A percentile compares a stretch with the other conserved stretches of the same genome.
These are phyloP conservation scores for Lates calcarifer DNA, from an alignment of 2,113 vertebrate genomes.

Conservation along the genomic window DNA sequence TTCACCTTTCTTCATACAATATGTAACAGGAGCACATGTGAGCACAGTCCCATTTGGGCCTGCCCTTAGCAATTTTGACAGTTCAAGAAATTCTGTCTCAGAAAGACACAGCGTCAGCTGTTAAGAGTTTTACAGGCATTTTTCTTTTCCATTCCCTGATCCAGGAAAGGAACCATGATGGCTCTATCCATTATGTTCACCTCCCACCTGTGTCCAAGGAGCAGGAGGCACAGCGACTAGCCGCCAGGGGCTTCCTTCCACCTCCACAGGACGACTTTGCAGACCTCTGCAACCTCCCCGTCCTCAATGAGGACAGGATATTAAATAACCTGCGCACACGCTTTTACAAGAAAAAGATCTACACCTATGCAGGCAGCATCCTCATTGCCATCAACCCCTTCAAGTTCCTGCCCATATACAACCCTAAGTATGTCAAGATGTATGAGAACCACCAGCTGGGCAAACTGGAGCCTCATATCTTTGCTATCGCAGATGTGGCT, in stretches of 20 bases:
- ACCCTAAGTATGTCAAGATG: conserved; percentile 99
- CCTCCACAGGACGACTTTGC: conserved; percentile 91
- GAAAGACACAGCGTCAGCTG: not conserved
- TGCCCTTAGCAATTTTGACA: not conserved
- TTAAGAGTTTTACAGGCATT: not conserved
- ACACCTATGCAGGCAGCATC: conserved; percentile 97
- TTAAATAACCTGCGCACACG: conserved; percentile 91
- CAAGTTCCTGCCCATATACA: conserved; percentile 98
- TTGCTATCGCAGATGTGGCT: conserved; percentile 96
- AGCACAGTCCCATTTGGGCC: not conserved
- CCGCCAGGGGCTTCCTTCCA: conserved; percentile 93
- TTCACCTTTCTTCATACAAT: not conserved
- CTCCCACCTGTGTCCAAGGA: conserved; percentile 86
- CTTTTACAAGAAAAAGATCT: conserved; percentile 96
- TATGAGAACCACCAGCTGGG: conserved; percentile 98
- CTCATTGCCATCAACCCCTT: conserved; percentile 98
- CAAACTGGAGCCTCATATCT: conserved; percentile 97
- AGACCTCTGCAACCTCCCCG: conserved; percentile 95
- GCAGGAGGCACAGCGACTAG: conserved; percentile 85
- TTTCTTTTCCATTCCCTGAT: not conserved
- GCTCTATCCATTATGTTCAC: conserved; percentile 90
- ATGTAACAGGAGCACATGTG: not conserved
- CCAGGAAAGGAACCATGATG: conserved; percentile 90
- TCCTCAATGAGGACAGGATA: conserved; percentile 90
- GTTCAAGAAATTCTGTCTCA: not conserved